Conservation (phyloP, 2,797 vertebrate genomes). For the Tragopan temminckii region DNA sequence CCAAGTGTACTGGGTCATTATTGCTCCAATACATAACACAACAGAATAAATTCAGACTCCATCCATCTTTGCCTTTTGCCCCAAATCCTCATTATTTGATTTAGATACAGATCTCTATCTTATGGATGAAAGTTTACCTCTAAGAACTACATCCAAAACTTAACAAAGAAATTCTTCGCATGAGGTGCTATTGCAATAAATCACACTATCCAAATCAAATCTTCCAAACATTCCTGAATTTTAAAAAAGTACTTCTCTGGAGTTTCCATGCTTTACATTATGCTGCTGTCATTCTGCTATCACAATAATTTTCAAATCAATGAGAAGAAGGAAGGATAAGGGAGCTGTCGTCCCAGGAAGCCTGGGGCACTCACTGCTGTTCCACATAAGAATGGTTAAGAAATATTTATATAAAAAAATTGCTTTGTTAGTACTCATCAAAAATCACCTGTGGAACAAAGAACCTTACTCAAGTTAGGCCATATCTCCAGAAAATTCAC, state of each 20-base stretch:
- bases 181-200: not conserved
- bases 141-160: not conserved
- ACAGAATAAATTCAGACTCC: not conserved
- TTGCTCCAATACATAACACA: not conserved
- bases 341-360: not conserved
- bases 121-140: not conserved
- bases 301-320: not conserved
- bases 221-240: not conserved
- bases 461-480: not conserved
- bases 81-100: not conserved
- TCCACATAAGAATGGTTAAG: not conserved
- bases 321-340: not conserved
- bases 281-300: not conserved
- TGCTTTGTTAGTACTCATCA: not conserved
- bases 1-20: not conserved
- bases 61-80: not conserved
- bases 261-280: not conserved
- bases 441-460: not conserved
- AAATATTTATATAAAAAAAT: not conserved
- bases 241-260: not conserved
- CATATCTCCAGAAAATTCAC: not conserved
- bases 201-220: not conserved
- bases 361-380: rapidly evolving
- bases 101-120: not conserved
- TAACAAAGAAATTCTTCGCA: not conserved